These are phyloP conservation scores for Crossaster papposus DNA, from an alignment of 53 echinoderm and acorn worm genomes.

Conservation along the genomic window DNA sequence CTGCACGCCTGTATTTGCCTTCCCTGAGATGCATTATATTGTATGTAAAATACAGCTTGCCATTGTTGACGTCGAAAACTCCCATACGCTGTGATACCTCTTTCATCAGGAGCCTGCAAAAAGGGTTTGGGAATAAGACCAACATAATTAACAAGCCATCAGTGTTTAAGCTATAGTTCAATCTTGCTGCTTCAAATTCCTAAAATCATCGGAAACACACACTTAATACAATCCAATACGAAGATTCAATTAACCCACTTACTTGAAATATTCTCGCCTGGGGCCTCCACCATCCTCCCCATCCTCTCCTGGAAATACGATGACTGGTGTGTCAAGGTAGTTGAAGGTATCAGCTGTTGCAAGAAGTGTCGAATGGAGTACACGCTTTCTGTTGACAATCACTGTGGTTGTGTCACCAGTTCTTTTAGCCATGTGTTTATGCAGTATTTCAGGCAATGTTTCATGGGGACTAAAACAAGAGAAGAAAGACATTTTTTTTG, in stretches of 20 bases:
- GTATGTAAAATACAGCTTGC: slow-evolving; percentile 42
- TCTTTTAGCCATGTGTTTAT: slow-evolving; percentile 12
- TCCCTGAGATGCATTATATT: slow-evolving; percentile 38
- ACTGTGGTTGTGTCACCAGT: slow-evolving; percentile 8
- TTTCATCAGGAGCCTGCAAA: slow-evolving; percentile 36
- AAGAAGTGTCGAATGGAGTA: slow-evolving; percentile 25
- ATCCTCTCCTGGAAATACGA: slow-evolving; percentile 35
- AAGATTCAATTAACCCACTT: slow-evolving; percentile 11
- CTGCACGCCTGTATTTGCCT: slow-evolving; percentile 52
- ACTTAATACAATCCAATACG: slow-evolving; percentile 9
- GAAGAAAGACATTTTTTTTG: background rate
- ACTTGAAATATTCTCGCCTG: slow-evolving; percentile 44
- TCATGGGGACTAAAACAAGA: slow-evolving; percentile 27
- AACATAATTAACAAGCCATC: slow-evolving; percentile 20
- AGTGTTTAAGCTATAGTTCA: slow-evolving; percentile 30
- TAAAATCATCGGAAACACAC: slow-evolving; percentile 13
- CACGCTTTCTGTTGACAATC: slow-evolving; percentile 20
- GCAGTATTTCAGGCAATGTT: slow-evolving; percentile 12
- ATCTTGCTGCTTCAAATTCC: slow-evolving; percentile 21
- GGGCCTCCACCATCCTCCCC: slow-evolving; percentile 38
- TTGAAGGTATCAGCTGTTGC: slow-evolving; percentile 29
- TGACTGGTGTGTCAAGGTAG: slow-evolving; percentile 26
- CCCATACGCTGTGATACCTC: slow-evolving; percentile 32
- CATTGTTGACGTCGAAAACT: slow-evolving; percentile 21
- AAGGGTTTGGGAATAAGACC: slow-evolving; percentile 12